phyloP scores from a whole-genome alignment of 2,113 vertebrate genomes.

The Gymnobelideus leadbeateri region DNA sequence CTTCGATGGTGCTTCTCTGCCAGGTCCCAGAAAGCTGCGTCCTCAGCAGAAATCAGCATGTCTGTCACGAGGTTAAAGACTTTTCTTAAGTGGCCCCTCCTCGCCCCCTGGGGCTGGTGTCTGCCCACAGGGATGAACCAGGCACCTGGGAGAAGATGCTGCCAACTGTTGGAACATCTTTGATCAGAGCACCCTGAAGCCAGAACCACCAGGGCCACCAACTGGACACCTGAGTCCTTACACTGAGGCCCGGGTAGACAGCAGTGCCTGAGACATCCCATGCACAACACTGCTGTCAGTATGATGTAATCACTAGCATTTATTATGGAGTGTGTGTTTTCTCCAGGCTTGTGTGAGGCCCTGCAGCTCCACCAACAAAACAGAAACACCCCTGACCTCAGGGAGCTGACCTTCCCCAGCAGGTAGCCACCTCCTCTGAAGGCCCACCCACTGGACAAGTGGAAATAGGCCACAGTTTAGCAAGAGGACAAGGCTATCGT shows the following conservation, averaged over 20 bases:
- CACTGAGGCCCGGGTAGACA: not conserved
- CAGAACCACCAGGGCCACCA: not conserved
- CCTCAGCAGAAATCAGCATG: conserved; percentile 81
- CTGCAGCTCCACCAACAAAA: no score
- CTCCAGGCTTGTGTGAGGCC: no score
- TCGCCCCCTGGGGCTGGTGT: not conserved
- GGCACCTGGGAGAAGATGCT: not conserved
- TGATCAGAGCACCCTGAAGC: not conserved
- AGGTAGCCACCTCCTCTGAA: no score
- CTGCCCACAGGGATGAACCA: not conserved
- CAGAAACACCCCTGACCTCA: not conserved
- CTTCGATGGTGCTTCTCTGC: conserved; percentile 82
- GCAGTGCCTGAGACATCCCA: no score
- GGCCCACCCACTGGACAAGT: no score
- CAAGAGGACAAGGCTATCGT: no score
- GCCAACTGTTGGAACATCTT: not conserved
- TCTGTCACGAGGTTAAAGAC: conserved; percentile 86
- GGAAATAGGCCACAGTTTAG: no score
- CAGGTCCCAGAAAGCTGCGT: conserved; percentile 66
- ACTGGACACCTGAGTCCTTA: not conserved
- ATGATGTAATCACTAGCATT: no score
- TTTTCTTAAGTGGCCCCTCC: not conserved
- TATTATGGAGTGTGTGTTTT: no score
- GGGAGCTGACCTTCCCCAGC: no score
- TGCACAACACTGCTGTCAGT: no score